Evolutionary conservation across 2,113 vertebrate genomes (phyloP).

Genomic region (Bombycilla garrulus): DNA sequence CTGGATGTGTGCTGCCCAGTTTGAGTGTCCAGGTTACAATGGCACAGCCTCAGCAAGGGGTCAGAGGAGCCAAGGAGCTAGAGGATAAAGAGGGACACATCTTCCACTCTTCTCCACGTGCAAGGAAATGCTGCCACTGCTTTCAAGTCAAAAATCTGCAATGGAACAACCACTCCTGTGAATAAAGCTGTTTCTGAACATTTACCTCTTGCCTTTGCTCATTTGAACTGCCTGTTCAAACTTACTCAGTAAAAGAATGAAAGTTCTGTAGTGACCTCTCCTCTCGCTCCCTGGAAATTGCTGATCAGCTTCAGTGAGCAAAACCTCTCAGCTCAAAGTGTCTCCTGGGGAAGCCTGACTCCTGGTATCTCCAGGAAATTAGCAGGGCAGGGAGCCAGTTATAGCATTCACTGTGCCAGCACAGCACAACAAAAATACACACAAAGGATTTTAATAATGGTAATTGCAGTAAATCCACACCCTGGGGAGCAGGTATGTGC

Average conservation of each 20-base stretch:
- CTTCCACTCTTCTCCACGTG: neutral
- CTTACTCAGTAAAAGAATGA: accelerated
- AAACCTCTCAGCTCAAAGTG: neutral
- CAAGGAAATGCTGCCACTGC: neutral
- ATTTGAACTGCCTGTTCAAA: neutral
- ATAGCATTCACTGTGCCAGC: neutral
- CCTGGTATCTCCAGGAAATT: neutral
- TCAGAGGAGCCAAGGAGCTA: neutral
- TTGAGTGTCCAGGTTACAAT: neutral
- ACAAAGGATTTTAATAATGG: neutral
- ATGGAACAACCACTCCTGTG: neutral
- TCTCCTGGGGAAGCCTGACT: neutral
- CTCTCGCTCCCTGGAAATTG: neutral
- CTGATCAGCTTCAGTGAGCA: neutral
- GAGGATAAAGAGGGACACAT: neutral
- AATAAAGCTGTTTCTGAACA: neutral
- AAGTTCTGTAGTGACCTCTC: neutral
- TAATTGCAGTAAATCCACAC: neutral
- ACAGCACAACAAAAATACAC: neutral
- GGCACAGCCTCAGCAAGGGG: neutral
- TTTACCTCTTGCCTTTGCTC: neutral
- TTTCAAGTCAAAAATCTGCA: neutral
- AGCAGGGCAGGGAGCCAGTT: neutral
- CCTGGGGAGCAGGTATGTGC: neutral
- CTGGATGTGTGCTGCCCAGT: neutral